phyloP scores from a whole-genome alignment of 2,113 vertebrate genomes.

The Cisticola juncidis region DNA sequence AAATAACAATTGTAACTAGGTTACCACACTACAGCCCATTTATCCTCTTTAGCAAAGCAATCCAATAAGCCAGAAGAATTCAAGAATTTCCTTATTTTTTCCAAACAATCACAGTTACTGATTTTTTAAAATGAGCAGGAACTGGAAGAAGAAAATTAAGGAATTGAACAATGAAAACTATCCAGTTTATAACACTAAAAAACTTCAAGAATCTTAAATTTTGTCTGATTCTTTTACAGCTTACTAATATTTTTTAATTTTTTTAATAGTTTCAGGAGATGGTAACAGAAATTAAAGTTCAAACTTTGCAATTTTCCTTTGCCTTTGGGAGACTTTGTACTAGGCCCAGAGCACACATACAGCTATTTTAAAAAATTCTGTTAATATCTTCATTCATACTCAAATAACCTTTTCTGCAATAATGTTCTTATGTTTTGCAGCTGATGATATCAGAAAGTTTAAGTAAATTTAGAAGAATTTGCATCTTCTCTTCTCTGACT shows the following conservation, averaged over 20 bases:
- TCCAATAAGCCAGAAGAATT: neutral
- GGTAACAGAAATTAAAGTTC: neutral
- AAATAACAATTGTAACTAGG: constrained; percentile 23
- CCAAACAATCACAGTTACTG: neutral
- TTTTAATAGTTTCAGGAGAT: neutral
- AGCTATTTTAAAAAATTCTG: neutral
- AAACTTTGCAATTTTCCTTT: neutral
- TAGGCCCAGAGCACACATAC: neutral
- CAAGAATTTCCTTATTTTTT: constrained; percentile 19
- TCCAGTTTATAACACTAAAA: neutral
- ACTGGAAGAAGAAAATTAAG: neutral
- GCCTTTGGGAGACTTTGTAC: neutral
- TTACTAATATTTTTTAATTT: neutral
- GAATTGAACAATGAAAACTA: neutral
- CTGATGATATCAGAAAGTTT: neutral
- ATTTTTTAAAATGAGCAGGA: neutral
- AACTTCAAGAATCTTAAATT: neutral
- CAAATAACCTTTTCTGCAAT: neutral
- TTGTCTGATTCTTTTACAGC: neutral
- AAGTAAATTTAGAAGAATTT: neutral
- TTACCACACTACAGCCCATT: neutral
- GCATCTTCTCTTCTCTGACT: neutral
- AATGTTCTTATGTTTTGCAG: neutral
- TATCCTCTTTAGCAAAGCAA: constrained; percentile 27
- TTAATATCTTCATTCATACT: neutral